Percentiles rank a stretch among this genome's conserved stretches.
Evolutionary conservation across 2,888 invertebrate species (phyloP).

Genomic region (Cremastobaeus sp.): DNA sequence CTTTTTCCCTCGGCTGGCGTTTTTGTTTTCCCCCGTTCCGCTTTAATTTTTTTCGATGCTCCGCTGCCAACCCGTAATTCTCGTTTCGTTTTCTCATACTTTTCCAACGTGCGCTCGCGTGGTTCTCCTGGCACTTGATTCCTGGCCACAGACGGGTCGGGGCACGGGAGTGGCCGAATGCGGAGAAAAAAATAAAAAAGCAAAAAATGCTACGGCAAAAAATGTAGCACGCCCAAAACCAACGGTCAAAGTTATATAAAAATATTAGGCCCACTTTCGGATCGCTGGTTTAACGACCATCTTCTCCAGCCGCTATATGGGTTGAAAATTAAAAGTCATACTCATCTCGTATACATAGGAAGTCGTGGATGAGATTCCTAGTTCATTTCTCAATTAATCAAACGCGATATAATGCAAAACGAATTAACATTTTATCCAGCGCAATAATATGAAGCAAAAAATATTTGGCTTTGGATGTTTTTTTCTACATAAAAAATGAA

Average conservation of each 20-base stretch:
- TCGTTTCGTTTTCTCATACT: constrained; percentile 45
- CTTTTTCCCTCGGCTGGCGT: too few relatives aligned
- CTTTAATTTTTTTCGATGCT: constrained; percentile 4
- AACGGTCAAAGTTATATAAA: constrained; percentile 32
- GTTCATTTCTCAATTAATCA: too few relatives aligned
- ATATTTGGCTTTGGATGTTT: too few relatives aligned
- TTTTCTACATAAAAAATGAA: too few relatives aligned
- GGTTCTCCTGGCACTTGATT: constrained; percentile 32
- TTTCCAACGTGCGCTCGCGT: constrained; percentile 40
- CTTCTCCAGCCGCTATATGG: too few relatives aligned
- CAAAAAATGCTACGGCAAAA: constrained; percentile 27
- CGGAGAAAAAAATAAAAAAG: constrained; percentile 5
- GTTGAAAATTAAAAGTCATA: neutral
- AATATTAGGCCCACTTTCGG: constrained; percentile 25
- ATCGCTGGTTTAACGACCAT: neutral
- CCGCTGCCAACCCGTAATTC: constrained; percentile 28
- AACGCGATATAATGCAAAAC: too few relatives aligned
- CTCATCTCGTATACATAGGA: neutral
- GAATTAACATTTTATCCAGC: too few relatives aligned
- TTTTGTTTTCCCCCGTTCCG: too few relatives aligned
- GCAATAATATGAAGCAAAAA: too few relatives aligned
- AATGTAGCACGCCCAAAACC: constrained; percentile 29
- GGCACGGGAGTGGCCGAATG: neutral
- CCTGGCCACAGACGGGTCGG: constrained; percentile 1
- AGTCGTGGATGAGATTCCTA: too few relatives aligned